Percentiles rank a stretch among this genome's conserved stretches.
Evolutionary conservation across 1,140 invertebrate genomes (phyloP).

Genomic region (Chelonus insularis): DNA sequence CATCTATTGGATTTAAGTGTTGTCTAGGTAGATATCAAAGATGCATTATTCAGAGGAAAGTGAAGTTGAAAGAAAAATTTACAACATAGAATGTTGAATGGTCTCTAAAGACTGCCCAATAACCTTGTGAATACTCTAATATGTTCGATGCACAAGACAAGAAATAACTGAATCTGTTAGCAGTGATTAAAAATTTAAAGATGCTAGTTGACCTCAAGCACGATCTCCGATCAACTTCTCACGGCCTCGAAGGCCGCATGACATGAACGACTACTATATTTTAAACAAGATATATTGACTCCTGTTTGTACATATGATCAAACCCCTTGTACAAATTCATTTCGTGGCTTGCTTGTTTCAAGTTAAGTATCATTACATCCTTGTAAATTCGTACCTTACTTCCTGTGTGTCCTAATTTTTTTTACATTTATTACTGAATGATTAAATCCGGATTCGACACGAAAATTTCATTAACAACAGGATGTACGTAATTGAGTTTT

Average conservation of each 20-base stretch:
- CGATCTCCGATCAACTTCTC: slow-evolving; percentile 20
- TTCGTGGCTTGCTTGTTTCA: no score
- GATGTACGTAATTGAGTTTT: no score
- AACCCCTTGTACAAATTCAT: neutral
- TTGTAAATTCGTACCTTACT: no score
- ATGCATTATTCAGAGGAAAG: no score
- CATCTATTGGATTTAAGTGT: no score
- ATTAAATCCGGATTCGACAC: no score
- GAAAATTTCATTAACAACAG: no score
- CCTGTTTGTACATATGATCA: neutral
- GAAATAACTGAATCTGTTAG: slow-evolving; percentile 5
- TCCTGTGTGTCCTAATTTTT: no score
- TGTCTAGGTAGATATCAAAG: no score
- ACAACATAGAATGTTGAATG: neutral
- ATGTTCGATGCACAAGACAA: neutral
- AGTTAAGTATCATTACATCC: no score
- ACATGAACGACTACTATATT: neutral
- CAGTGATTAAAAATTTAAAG: slow-evolving; percentile 21
- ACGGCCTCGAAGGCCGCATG: slow-evolving; percentile 7
- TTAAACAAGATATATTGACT: neutral
- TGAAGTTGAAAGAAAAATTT: no score
- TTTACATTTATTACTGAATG: no score
- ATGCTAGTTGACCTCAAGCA: slow-evolving; percentile 16
- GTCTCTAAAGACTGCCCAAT: neutral
- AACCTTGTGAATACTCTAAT: neutral